Evolutionary conservation across 1,140 invertebrate species (phyloP), one percentile per base, ranked within the genome.

Genomic region (Arctopsyche grandis): DNA sequence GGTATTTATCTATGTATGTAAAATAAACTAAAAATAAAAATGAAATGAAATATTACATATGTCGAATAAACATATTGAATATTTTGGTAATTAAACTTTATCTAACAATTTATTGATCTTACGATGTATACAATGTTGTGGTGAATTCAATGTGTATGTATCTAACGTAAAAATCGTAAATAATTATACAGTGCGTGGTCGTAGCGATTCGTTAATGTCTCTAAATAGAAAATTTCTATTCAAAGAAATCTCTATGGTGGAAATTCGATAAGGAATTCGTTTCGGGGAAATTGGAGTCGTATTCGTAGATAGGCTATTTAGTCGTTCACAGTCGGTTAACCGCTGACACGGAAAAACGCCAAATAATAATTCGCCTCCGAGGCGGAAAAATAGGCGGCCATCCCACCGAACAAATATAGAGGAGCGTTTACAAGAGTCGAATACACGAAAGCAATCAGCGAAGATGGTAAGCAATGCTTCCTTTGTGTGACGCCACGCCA

Each of bases 391-490:
- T 46, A 46, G 44, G 43, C 69, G 69, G 24, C 12, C 24, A 22
- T 66, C 21, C 63, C 24, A 19, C 21, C 24, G 70, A 22, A 21
- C 14, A 24, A n/a, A 26, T 74, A 74, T 74, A 74, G 43, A 73
- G 21, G n/a, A 29, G 12, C 71, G 14, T 76, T 63, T 76, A 29
- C 21, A 56, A 60, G 43, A 46, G 48, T 48, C 46, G 48, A 63
- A 66, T 48, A 76, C 74, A 76, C 56, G 74, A 76, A 76, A 76
- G 74, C 74, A 76, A 76, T 76, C 74, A 76, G 74, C 10, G 56
- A 63, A 66, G 74, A 76, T 76, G 52, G 74, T 76, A 76, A 76
- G 74, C 46, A 76, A 76, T 56, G 56, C 74, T 66, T 75, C 58
- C 46, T 76, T 76, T 76, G 74, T 76, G 74, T 24, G 19, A 26